Evolutionary conservation across 2,113 vertebrate genomes (phyloP), one percentile per base, ranked within the genome.

Genomic region (Hyla sarda): DNA sequence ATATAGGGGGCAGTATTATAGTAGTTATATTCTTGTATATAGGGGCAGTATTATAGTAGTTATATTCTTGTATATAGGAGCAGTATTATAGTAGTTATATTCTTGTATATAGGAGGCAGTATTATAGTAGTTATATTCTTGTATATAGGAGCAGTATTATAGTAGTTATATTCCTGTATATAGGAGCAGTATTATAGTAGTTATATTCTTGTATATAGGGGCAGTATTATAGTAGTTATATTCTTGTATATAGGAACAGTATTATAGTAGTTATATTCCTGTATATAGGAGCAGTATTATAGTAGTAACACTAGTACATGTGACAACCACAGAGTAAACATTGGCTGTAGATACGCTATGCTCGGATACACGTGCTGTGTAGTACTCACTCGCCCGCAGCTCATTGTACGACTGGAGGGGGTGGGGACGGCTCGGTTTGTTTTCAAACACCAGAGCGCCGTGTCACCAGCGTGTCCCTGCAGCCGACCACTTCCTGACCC

Each of bases 401-500:
- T 62, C n/a, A 25, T 13, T 28, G n/a, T 62, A 62, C 2, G 58
- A 23, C n/a, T 28, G n/a, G 25, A 62, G 58, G 58, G 58, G 10
- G n/a, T 5, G 58, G 10, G 58, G n/a, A 1, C 41, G 28, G 72
- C 13, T 74, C 41, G 28, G 72, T n/a, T 74, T 76, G 73, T 76
- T 76, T 52, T 76, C 73, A 76, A 76, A 76, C 73, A 76, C 13
- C 14, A 28, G 45, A 1, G 7, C 25, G 16, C 25, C 9, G 58
- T 62, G 72, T 47, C 72, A 48, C 41, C 1, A 25, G 23, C n/a
- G 23, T 37, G 73, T 50, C 30, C 73, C 5, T 0, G 21, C 45
- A 50, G 37, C 47, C 2, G 45, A 30, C 47, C 45, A 76, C 73
- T 76, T 54, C 75, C 75, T 77, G 48, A 30, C 47, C 75, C 75